Evolutionary conservation across 2,113 vertebrate genomes (phyloP).

Genomic region (Acinonyx jubatus): DNA sequence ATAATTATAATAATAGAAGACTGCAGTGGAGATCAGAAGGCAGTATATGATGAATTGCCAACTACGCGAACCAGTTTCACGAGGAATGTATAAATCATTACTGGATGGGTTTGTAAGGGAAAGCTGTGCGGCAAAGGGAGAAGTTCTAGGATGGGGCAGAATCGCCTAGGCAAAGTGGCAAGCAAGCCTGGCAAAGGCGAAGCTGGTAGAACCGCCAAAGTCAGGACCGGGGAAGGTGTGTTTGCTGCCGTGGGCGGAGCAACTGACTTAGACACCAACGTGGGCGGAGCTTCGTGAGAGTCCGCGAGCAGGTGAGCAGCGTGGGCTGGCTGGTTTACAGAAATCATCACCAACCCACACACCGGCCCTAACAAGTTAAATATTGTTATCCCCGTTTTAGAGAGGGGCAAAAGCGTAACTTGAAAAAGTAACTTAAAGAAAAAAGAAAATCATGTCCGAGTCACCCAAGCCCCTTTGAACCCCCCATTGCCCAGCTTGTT

Average conservation of each 20-base stretch:
- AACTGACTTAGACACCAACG: rapidly evolving
- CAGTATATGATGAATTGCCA: neutral
- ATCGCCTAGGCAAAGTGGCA: neutral
- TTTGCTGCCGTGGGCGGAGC: neutral
- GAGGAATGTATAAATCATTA: slow-evolving; percentile 44
- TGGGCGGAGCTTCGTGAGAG: rapidly evolving
- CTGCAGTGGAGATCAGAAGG: slow-evolving; percentile 18
- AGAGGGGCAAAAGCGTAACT: neutral
- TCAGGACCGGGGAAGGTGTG: rapidly evolving
- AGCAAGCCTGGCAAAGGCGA: neutral
- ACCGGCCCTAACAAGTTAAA: neutral
- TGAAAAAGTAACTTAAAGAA: neutral
- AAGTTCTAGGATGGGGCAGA: neutral
- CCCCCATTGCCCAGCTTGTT: neutral
- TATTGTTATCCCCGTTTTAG: neutral
- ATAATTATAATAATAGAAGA: slow-evolving; percentile 62
- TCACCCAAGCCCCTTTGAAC: neutral
- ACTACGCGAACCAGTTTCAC: neutral
- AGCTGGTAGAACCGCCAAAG: rapidly evolving
- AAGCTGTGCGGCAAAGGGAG: neutral
- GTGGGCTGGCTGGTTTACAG: neutral
- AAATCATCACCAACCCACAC: neutral
- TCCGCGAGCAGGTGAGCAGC: neutral
- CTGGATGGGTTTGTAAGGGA: neutral
- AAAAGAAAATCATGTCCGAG: neutral